phyloP scores from a whole-genome alignment of 2,797 vertebrate species.

The Phataginus tricuspis region DNA sequence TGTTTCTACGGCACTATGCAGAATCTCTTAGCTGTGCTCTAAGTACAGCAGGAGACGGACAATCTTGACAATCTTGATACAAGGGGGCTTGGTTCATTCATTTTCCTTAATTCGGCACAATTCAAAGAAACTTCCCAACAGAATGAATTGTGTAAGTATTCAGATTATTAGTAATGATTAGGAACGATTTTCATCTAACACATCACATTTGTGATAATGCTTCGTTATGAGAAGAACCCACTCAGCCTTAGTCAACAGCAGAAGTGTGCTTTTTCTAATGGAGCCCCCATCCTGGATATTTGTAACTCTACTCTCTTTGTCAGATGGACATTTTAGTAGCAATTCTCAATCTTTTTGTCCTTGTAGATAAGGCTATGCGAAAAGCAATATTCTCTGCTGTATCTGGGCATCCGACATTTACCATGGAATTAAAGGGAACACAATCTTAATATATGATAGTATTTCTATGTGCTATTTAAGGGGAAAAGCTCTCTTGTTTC shows the following conservation, averaged over 20 bases:
- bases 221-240: not conserved
- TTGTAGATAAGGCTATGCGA: not conserved
- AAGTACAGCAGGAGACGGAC: rapidly evolving
- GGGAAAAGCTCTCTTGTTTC: not conserved
- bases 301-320: rapidly evolving
- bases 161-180: not conserved
- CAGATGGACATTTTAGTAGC: rapidly evolving
- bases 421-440: not conserved
- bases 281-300: rapidly evolving
- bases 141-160: rapidly evolving
- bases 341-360: not conserved
- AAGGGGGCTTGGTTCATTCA: too few species aligned
- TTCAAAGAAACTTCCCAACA: rapidly evolving
- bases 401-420: not conserved
- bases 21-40: too few species aligned
- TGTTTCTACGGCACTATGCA: not conserved
- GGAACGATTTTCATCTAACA: rapidly evolving
- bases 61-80: too few species aligned
- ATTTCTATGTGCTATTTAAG: not conserved
- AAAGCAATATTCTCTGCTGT: not conserved
- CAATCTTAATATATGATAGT: rapidly evolving
- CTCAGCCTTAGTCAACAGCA: not conserved
- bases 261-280: not conserved
- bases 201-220: too few species aligned
- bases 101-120: not conserved